Conservation (phyloP, 1,140 invertebrate species). For the Heliothis subflexa region DNA sequence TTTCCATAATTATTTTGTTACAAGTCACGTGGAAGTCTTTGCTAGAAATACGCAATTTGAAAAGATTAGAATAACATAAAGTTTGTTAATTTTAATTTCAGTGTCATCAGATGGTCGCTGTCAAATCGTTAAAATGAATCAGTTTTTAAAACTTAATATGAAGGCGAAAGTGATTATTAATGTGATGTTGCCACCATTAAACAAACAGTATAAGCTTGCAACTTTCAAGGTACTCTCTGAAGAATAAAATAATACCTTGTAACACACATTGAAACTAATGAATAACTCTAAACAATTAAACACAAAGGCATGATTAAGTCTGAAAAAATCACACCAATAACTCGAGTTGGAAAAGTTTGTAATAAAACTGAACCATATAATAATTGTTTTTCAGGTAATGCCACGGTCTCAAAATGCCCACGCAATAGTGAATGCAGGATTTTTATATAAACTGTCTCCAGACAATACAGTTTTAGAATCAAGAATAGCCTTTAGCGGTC, state of each 20-base stretch:
- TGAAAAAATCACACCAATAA: background rate
- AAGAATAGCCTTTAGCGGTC: slow-evolving; percentile 88
- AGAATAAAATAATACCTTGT: background rate
- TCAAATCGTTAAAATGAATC: slow-evolving; percentile 74
- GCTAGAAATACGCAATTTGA: no score
- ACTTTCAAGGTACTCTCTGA: slow-evolving; percentile 87
- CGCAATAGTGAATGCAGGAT: slow-evolving; percentile 68
- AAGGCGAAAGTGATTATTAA: slow-evolving; percentile 88
- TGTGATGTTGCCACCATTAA: slow-evolving; percentile 85
- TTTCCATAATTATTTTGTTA: background rate
- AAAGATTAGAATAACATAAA: no score
- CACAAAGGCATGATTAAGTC: background rate
- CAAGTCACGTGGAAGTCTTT: no score
- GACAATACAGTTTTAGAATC: slow-evolving; percentile 49
- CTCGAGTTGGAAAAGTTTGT: background rate
- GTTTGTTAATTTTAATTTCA: slow-evolving; percentile 34
- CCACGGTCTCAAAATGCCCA: slow-evolving; percentile 66
- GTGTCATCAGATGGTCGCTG: slow-evolving; percentile 45
- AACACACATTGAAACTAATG: no score
- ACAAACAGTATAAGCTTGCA: slow-evolving; percentile 79
- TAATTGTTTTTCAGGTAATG: slow-evolving; percentile 63
- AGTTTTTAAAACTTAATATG: slow-evolving; percentile 89
- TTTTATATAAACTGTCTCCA: slow-evolving; percentile 59
- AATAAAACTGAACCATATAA: background rate
- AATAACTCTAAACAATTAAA: no score